phyloP scores from a whole-genome alignment of 2,888 invertebrate genomes.

The Zonitis immaculata region DNA sequence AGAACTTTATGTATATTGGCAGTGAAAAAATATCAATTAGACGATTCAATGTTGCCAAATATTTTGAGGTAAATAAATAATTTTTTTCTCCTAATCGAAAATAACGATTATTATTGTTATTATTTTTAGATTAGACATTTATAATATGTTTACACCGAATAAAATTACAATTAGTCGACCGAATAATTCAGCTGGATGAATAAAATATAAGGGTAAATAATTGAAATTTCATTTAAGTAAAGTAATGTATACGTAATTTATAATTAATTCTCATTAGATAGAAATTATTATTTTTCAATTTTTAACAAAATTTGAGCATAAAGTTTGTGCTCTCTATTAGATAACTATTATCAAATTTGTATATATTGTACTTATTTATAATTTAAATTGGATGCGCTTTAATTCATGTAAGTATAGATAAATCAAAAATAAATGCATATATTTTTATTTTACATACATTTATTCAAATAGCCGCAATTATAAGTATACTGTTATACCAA shows the following conservation, averaged over 20 bases:
- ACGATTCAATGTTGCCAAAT: constrained; percentile 59
- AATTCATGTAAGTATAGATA: neutral
- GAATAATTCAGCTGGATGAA: constrained; percentile 44
- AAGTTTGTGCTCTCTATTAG: neutral
- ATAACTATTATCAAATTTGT: neutral
- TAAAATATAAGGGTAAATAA: neutral
- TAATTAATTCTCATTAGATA: neutral
- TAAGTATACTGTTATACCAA: no score
- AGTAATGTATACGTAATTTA: neutral
- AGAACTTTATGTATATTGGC: constrained; percentile 67
- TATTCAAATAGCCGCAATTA: no score
- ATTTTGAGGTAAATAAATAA: constrained; percentile 57
- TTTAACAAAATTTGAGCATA: neutral
- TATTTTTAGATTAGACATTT: constrained; percentile 56
- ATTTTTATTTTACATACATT: no score
- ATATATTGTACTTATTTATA: neutral
- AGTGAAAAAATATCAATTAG: constrained; percentile 62
- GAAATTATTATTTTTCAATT: neutral
- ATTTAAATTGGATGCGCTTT: neutral
- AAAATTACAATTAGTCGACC: constrained; percentile 55
- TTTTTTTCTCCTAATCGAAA: neutral
- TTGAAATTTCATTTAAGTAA: neutral
- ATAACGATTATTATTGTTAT: neutral
- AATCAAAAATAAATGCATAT: no score
- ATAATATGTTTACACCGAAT: constrained; percentile 66